These are phyloP conservation scores for Eulimnadia texana DNA, from an alignment of 1,140 invertebrate species.

Conservation along the genomic window DNA sequence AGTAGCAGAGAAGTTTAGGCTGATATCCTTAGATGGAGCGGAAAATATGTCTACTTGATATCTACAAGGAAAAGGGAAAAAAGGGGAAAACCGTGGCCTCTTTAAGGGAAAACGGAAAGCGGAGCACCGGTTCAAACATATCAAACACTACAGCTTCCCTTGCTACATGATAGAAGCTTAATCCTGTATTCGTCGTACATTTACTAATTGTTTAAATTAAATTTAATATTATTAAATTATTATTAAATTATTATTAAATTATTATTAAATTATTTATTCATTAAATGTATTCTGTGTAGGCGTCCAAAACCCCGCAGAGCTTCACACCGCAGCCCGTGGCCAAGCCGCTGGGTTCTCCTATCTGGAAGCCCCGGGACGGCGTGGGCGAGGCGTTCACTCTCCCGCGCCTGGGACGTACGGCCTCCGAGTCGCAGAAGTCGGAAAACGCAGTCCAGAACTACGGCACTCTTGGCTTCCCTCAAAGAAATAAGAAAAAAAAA, in stretches of 20 bases:
- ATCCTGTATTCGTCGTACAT: too few relatives aligned
- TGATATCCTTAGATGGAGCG: too few relatives aligned
- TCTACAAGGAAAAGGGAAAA: too few relatives aligned
- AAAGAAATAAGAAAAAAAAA: neutral
- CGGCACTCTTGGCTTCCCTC: neutral
- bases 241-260: neutral
- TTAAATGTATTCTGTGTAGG: too few relatives aligned
- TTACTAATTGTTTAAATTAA: neutral
- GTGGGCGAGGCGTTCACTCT: constrained; percentile 27
- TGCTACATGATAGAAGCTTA: too few relatives aligned
- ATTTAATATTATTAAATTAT: neutral
- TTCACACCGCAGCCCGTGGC: constrained; percentile 13
- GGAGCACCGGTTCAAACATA: too few relatives aligned
- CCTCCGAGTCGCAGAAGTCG: neutral
- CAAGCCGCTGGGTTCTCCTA: constrained; percentile 50
- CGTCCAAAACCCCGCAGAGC: constrained; percentile 14
- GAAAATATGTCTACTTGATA: too few relatives aligned
- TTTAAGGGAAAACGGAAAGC: too few relatives aligned
- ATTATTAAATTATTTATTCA: too few relatives aligned
- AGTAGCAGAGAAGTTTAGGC: too few relatives aligned
- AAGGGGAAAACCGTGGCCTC: too few relatives aligned
- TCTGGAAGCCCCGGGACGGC: constrained; percentile 72
- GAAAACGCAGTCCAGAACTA: neutral
- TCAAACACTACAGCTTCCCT: too few relatives aligned
- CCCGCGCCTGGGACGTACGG: constrained; percentile 30